Base-by-base conservation (phyloP, 2,888 invertebrate genomes). In the Anticlea derivata region DNA sequence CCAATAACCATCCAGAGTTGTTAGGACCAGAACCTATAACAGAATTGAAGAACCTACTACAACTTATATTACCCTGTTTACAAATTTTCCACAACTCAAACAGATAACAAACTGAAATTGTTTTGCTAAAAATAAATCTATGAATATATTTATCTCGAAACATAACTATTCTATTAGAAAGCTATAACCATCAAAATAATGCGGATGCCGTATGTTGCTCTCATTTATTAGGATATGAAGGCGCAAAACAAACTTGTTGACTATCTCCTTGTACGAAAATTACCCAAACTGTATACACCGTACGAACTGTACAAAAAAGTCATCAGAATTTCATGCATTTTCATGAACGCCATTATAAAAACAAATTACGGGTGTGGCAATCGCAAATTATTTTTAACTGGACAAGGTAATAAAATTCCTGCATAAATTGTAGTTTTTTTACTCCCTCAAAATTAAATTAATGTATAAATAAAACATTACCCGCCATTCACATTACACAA, bases 251-350 rank as follows among this genome's bases (percentile, higher is more conserved):
- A 17, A 17, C 2, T 17, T 2, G 17, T 17, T 17, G 7, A 23
- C 2, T 7, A 23, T n/a, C n/a, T n/a, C n/a, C 23, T 23, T 13
- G 17, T 17, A 17, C 17, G n/a, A n/a, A n/a, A n/a, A n/a, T n/a
- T 33, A 13, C 13, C 6, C 7, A 17, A 38, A 13, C 20, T 27
- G 1, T 27, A 11, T 41, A 17, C 2, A 11, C 30, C 22, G 17
- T 10, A 27, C n/a, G 7, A n/a, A 3, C 29, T 22, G 13, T 43
- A 11, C 35, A 40, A 22, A 51, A 45, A 61, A 60, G 61, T 62
- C 63, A 70, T 69, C 67, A 65, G 62, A 12, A 37, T 55, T 68
- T 61, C 67, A 68, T 70, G 66, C 51, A 68, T 70, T 70, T 70
- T 70, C 65, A 68, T 66, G 68, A 65, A 60, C 23, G 45, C 44